These are phyloP conservation scores for Takifugu ocellatus DNA, from an alignment of 2,797 vertebrate genomes.

Conservation along the genomic window DNA sequence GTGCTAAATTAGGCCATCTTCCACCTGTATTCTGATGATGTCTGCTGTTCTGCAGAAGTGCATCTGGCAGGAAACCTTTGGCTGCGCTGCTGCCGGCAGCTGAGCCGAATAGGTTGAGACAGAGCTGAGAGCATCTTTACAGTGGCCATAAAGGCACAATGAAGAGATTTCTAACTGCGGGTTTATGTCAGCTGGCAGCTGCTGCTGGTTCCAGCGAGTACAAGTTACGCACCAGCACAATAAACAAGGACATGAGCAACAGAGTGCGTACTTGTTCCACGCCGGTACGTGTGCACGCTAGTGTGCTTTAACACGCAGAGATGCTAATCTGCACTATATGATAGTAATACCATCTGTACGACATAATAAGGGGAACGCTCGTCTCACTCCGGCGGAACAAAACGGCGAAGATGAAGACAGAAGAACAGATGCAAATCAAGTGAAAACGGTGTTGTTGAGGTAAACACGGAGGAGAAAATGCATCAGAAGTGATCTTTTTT, in stretches of 20 bases:
- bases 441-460: background rate
- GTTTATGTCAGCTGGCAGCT: conserved; percentile 70
- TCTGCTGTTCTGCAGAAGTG: conserved; percentile 32
- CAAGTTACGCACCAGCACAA: conserved; percentile 65
- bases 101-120: conserved; percentile 47
- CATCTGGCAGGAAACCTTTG: conserved; percentile 47
- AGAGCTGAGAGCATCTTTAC: conserved; percentile 59
- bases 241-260: conserved; percentile 61
- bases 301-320: conserved; percentile 6
- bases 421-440: background rate
- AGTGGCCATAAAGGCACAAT: conserved; percentile 69
- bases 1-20: conserved; percentile 10
- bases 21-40: conserved; percentile 18
- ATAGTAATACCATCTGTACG: conserved; percentile 1
- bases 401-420: conserved; percentile 15
- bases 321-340: background rate
- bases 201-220: conserved; percentile 63
- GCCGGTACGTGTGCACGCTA: conserved; percentile 17
- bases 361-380: conserved; percentile 10
- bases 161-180: conserved; percentile 59
- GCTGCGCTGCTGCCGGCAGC: conserved; percentile 45
- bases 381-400: background rate
- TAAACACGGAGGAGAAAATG: background rate
- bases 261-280: conserved; percentile 44
- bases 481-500: too few relatives aligned